Evolutionary conservation across 92 coral and sea anemone species (phyloP).

Genomic region (Porites cylindrica): DNA sequence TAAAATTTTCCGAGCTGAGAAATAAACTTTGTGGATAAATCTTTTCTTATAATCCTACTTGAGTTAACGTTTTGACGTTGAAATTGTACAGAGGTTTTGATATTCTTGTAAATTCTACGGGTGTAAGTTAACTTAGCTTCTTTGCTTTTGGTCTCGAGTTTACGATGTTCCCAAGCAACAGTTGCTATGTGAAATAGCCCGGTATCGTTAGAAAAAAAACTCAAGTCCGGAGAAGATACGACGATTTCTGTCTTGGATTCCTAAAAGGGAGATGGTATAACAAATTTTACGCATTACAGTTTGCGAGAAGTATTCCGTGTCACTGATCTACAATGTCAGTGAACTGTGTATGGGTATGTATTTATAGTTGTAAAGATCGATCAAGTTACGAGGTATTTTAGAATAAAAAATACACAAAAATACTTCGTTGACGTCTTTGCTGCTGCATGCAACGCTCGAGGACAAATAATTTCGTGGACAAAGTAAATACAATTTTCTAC

Average conservation of each 20-base stretch:
- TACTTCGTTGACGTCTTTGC: not conserved
- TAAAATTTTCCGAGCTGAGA: not conserved
- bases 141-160: not conserved
- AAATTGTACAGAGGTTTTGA: not conserved
- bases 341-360: slow-evolving; percentile 17
- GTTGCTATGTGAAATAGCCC: not conserved
- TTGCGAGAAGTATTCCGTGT: not conserved
- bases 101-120: not conserved
- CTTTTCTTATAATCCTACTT: not conserved
- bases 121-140: not conserved
- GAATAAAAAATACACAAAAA: slow-evolving; percentile 26
- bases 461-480: not conserved
- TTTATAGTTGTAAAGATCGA: slow-evolving; percentile 47
- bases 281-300: not conserved
- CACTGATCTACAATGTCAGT: not conserved
- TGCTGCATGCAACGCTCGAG: not conserved
- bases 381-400: slow-evolving; percentile 34
- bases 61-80: not conserved
- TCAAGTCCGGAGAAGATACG: not conserved
- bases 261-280: not conserved
- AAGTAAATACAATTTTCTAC: not conserved
- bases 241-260: too few species aligned
- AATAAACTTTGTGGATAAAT: too few species aligned
- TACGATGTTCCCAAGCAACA: not conserved
- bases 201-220: not conserved